Percentiles rank a stretch among this genome's conserved stretches.
Conservation (phyloP, 1,140 invertebrate genomes). For the Acromyrmex heyeri region DNA sequence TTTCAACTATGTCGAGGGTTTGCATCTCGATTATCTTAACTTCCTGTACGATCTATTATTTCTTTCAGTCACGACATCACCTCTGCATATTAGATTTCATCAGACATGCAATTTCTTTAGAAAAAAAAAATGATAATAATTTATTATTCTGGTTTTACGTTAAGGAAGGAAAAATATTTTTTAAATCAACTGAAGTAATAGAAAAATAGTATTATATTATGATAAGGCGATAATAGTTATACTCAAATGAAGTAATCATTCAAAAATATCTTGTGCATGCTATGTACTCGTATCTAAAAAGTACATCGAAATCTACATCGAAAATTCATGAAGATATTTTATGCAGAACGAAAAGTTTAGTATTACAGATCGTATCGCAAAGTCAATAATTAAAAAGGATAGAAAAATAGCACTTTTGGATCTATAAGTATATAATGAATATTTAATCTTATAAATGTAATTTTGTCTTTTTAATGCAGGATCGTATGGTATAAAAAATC, state of each 20-base stretch:
- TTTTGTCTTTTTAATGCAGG: background rate
- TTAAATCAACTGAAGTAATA: background rate
- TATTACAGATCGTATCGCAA: background rate
- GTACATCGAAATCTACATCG: background rate
- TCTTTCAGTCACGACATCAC: constrained; percentile 36
- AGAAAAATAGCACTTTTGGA: background rate
- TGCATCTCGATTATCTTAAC: constrained; percentile 55
- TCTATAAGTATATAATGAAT: background rate
- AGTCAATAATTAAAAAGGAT: background rate
- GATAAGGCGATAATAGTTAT: background rate
- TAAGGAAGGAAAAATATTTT: too few relatives aligned
- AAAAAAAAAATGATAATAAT: background rate
- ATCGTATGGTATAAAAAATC: background rate
- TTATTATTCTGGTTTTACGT: too few relatives aligned
- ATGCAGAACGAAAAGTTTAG: background rate
- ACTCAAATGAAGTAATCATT: background rate
- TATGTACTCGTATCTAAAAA: background rate
- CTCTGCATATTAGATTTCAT: constrained; percentile 45
- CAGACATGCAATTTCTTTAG: constrained; percentile 40
- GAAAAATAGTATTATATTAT: constrained; percentile 4
- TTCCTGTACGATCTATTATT: constrained; percentile 1
- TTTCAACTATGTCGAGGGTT: constrained; percentile 23
- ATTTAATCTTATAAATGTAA: background rate
- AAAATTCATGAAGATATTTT: background rate
- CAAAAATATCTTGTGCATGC: background rate